Evolutionary conservation across 30 jellyfish, hydroid and myxozoan species (phyloP).

Genomic region (Turritopsis rubra): DNA sequence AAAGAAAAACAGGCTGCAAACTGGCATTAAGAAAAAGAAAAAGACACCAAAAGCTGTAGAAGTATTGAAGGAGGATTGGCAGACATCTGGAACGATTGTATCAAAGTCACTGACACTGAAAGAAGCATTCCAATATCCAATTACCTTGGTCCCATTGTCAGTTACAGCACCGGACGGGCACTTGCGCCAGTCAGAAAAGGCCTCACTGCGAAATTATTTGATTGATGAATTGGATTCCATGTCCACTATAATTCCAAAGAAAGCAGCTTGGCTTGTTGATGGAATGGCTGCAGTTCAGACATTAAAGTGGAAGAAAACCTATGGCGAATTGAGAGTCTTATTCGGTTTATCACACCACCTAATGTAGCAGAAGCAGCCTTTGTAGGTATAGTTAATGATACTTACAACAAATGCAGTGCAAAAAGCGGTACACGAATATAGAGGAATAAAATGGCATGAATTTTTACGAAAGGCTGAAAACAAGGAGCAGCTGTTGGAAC

Average conservation of each 20-base stretch:
- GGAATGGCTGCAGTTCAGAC: conserved; percentile 17
- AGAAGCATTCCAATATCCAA: conserved; percentile 2
- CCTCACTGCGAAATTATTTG: background rate
- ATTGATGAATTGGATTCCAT: background rate
- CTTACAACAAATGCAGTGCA: background rate
- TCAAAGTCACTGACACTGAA: background rate
- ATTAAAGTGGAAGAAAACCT: background rate
- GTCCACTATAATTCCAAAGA: background rate
- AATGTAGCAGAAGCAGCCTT: background rate
- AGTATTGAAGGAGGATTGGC: background rate
- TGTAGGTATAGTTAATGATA: background rate
- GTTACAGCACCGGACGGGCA: background rate
- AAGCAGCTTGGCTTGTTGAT: background rate
- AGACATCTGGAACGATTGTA: background rate
- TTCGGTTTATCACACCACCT: background rate
- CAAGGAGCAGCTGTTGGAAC: conserved; percentile 29
- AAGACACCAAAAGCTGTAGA: background rate
- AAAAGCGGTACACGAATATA: background rate
- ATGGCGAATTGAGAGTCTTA: background rate
- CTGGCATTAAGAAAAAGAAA: background rate
- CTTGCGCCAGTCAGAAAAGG: conserved; percentile 12
- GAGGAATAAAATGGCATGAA: conserved; percentile 12
- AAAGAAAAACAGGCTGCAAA: background rate
- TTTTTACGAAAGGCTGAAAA: conserved; percentile 24
- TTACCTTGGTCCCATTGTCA: background rate